Evolutionary conservation across 2,888 invertebrate genomes (phyloP), one percentile per base, ranked within the genome.

Genomic region (Lycophotia porphyrea): DNA sequence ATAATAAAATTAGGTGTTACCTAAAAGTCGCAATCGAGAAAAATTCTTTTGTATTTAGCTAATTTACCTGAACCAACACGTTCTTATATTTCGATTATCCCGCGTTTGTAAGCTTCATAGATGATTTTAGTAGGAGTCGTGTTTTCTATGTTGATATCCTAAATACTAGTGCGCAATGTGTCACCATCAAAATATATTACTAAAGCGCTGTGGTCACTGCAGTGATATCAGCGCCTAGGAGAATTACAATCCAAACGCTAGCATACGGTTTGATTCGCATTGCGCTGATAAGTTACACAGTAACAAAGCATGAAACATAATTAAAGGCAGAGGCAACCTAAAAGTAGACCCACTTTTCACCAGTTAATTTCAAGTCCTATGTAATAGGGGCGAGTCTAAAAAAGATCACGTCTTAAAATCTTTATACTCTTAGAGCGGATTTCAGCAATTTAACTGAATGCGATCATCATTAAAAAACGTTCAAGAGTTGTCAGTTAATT

Each of bases 151-250:
- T 31, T n/a, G 18, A 44, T 21, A 13, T 27, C 8, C 7, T 44
- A 13, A 52, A 47, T 42, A 65, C 3, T 42, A 60, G 21, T 18
- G 27, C 27, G 74, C 74, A 73, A 52, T 74, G 74, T 42, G 73
- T 42, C 61, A 72, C 73, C 24, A 42, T 42, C 5, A 61, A 42
- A 42, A 44, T 73, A 18, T 18, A 55, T 44, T n/a, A 44, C 18
- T 60, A 42, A 47, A 7, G 64, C 18, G 15, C 36, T 47, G 44
- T 21, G 58, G 64, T 58, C 31, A 58, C 58, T 31, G 44, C 47
- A 39, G 21, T 24, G 31, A 31, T 44, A 39, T 1, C 24, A 27
- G 65, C 65, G 65, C 74, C 74, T 74, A n/a, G 31, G 21, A 58
- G 44, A 74, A 75, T 58, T 34, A 58, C 8, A 34, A 66, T 39